A percentile compares a stretch with the other conserved stretches of the same genome.
phyloP scores from a whole-genome alignment of 2,113 vertebrate genomes.

The Monopterus albus region DNA sequence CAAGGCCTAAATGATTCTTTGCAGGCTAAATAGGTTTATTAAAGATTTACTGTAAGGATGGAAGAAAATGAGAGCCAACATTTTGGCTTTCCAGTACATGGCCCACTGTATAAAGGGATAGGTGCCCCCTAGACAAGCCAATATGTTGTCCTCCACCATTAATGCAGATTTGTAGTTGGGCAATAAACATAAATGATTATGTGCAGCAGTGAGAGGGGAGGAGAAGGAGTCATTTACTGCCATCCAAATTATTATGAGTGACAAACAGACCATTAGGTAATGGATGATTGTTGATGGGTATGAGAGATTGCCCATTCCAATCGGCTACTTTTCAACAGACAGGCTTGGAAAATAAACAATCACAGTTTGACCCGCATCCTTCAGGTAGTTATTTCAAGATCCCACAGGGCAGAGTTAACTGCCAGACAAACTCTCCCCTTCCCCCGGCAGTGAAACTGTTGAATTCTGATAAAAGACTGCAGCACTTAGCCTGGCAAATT shows the following conservation, averaged over 20 bases:
- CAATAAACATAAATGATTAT: slow-evolving; percentile 55
- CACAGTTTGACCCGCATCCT: slow-evolving; percentile 34
- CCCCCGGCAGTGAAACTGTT: slow-evolving; percentile 6
- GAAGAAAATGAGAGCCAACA: slow-evolving; percentile 18
- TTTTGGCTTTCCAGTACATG: slow-evolving; percentile 8
- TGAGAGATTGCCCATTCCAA: slow-evolving; percentile 37
- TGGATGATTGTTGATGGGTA: slow-evolving; percentile 37
- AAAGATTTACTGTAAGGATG: slow-evolving; percentile 27
- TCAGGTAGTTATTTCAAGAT: slow-evolving; percentile 27
- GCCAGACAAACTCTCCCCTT: slow-evolving; percentile 7
- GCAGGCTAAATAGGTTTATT: slow-evolving; percentile 42
- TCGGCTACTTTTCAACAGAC: slow-evolving; percentile 42
- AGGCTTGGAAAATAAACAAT: slow-evolving; percentile 43
- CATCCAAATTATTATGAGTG: slow-evolving; percentile 60
- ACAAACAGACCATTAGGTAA: slow-evolving; percentile 56
- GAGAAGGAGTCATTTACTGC: slow-evolving; percentile 44
- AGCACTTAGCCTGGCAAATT: slow-evolving; percentile 35
- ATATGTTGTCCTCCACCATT: slow-evolving; percentile 35
- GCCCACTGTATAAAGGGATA: slow-evolving; percentile 18
- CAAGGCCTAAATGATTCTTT: slow-evolving; percentile 36
- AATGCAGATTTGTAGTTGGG: slow-evolving; percentile 31
- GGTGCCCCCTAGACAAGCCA: slow-evolving; percentile 21
- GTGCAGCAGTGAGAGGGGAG: slow-evolving; percentile 40
- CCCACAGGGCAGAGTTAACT: slow-evolving; percentile 25
- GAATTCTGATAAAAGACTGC: slow-evolving; percentile 37